Percentiles rank a stretch among this genome's conserved stretches.
These are phyloP conservation scores for Chironomus riparius DNA, from an alignment of 2,888 invertebrate species.

Conservation along the genomic window DNA sequence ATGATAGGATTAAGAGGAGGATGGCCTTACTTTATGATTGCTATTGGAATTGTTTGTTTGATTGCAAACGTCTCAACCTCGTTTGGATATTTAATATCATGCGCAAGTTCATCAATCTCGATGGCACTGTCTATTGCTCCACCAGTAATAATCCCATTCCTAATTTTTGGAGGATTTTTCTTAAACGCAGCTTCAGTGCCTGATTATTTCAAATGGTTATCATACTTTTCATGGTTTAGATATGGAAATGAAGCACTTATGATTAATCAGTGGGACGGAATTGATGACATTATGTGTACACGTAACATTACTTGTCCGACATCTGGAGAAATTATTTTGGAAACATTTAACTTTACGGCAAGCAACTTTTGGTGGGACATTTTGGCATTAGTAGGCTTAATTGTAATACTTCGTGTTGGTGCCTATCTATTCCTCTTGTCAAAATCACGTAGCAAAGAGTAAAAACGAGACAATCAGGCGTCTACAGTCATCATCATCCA, in stretches of 20 bases:
- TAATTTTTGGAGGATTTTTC: slow-evolving; percentile 94
- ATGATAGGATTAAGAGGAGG: slow-evolving; percentile 76
- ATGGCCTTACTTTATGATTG: slow-evolving; percentile 58
- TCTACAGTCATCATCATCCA: neutral
- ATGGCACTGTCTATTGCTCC: slow-evolving; percentile 88
- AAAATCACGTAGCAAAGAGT: slow-evolving; percentile 57
- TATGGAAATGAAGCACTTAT: slow-evolving; percentile 84
- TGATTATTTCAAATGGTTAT: slow-evolving; percentile 73
- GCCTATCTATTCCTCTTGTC: slow-evolving; percentile 67
- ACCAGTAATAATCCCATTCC: slow-evolving; percentile 83
- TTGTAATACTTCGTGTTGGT: slow-evolving; percentile 62
- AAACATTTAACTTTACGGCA: slow-evolving; percentile 67
- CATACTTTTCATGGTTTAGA: slow-evolving; percentile 84
- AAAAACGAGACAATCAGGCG: slow-evolving; percentile 29
- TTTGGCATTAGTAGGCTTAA: slow-evolving; percentile 57
- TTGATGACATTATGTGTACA: slow-evolving; percentile 67
- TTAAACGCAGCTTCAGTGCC: slow-evolving; percentile 85
- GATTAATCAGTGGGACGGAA: slow-evolving; percentile 80
- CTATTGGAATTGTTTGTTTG: slow-evolving; percentile 65
- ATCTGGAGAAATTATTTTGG: slow-evolving; percentile 67
- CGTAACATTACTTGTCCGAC: slow-evolving; percentile 64
- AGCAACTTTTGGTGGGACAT: slow-evolving; percentile 52
- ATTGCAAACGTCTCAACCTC: slow-evolving; percentile 83
- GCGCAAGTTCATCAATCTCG: slow-evolving; percentile 69
- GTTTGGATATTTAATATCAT: slow-evolving; percentile 86